Base-by-base conservation (phyloP, 2,113 vertebrate species). In the Tringa solitaria region DNA sequence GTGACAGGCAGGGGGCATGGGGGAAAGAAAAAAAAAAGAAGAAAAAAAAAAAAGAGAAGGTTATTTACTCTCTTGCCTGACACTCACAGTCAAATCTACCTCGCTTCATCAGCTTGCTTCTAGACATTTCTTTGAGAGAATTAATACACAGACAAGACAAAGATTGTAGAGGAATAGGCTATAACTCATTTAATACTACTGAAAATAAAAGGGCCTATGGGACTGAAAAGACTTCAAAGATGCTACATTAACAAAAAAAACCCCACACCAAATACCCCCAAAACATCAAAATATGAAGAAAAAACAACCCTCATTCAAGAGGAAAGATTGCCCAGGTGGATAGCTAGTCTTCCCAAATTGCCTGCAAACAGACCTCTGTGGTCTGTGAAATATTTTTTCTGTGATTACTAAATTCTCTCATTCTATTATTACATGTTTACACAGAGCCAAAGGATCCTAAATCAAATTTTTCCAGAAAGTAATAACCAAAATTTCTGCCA, bases 51-150 rank as follows among this genome's bases (percentile, higher is more conserved):
- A 32, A 5, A 32, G 8, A 35, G 15, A 17, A 12, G 7, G 21
- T 75, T 72, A 91, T 94, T 95, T 95, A 70, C 76, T 89, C 39
- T 78, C 35, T 82, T 91, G 35, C 30, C 35, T 80, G 67, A 51
- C 56, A 93, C 48, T 94, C 68, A 80, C 39, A 74, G 37, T 76
- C 75, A 93, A 88, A 91, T 67, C 77, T 56, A 91, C 46, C 76
- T 93, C 0, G 0, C 51, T 86, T 87, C 85, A 92, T 68, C 90
- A 95, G 75, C 70, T 91, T 90, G 48, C 59, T 96, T 46, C 67
- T n/a, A 86, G 53, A 84, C 61, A 90, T 91, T 89, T 90, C 63
- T 91, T 76, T 87, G 43, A 87, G 28, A 87, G 21, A 85, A 94
- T 63, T 77, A 84, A 75, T 69, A 78, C 60, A 35, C 3, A 54